Base-by-base conservation (phyloP, 2,797 vertebrate genomes). In the Sebastes iracundus region DNA sequence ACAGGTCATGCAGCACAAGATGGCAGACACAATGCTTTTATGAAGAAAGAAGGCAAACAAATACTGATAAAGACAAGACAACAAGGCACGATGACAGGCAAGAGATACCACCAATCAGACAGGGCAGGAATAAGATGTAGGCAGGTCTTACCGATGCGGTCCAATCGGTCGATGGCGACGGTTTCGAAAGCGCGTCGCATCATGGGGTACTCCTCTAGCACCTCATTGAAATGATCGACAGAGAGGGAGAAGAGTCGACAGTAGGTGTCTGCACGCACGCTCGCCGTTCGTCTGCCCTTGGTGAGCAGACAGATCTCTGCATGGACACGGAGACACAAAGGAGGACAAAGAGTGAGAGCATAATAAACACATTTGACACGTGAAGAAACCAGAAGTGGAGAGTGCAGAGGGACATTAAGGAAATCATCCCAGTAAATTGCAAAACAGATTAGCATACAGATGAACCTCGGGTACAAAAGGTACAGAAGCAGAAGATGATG, bases 181-280 rank as follows among this genome's bases (percentile, higher is more conserved):
- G 97, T 98, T 93, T 99, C 98, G 65, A 99, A 99, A 71, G 98
- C 98, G 14, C 97, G 96, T n/a, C 99, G 97, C 99, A 99, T 99
- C 98, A 99, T 99, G 10, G 99, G 99, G 83, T 99, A 99, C 88
- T 99, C 98, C 77, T 99, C 99, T 77, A 99, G 94, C 78, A 99
- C 99, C 93, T 99, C 98, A 3, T 99, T 99, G 94, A 99, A 99
- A 92, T 99, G 98, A 93, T 99, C 99, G 73, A 99, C 99, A 0
- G 99, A 99, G 52, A 99, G 97, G 1, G 98, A 99, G 91, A 99
- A 99, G 64, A 99, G 97, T 75, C 98, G 97, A 81, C 99, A 99
- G 80, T 99, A 99, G 0, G 98, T 99, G 92, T 99, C 98, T 3
- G 98, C 98, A 13, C 97, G 95, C n/a, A 99, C 98, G 0, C 98